Conservation (phyloP, 2,888 invertebrate species). For the Platycheirus albimanus region DNA sequence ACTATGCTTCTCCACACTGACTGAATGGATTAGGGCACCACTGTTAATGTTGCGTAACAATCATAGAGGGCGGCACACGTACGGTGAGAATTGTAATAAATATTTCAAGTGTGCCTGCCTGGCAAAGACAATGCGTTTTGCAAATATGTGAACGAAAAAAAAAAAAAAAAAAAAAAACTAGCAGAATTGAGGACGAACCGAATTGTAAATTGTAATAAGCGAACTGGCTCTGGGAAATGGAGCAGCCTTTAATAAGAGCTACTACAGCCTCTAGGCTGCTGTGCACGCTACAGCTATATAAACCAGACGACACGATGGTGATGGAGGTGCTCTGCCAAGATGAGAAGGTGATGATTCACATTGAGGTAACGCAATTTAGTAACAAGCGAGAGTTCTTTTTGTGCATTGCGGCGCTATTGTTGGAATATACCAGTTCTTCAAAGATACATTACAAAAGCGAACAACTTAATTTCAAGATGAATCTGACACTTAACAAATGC, state of each 20-base stretch:
- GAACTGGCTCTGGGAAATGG: conserved; percentile 70
- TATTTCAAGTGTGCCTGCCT: conserved; percentile 74
- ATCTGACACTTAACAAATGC: conserved; percentile 75
- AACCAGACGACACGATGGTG: conserved; percentile 12
- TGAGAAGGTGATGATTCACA: conserved; percentile 66
- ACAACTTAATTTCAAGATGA: conserved; percentile 75
- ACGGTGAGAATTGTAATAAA: conserved; percentile 72
- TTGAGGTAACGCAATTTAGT: conserved; percentile 65
- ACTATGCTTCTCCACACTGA: background rate
- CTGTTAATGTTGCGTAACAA: conserved; percentile 63
- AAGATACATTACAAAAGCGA: conserved; percentile 73
- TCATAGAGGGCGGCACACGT: conserved; percentile 50
- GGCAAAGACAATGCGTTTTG: conserved; percentile 72
- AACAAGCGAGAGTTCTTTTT: conserved; percentile 65
- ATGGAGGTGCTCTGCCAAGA: conserved; percentile 1
- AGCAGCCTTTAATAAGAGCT: conserved; percentile 69
- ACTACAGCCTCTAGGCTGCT: conserved; percentile 16
- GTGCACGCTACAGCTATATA: background rate
- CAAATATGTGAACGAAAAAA: conserved; percentile 69
- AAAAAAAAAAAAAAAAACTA: too few species aligned
- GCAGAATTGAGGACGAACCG: conserved; percentile 72
- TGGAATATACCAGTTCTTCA: conserved; percentile 55
- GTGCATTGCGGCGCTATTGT: conserved; percentile 57
- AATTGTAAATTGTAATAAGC: conserved; percentile 53
- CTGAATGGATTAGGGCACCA: conserved; percentile 63